Percentiles rank a stretch among this genome's conserved stretches.
phyloP scores from a whole-genome alignment of 2,113 vertebrate species.

The Alligator mississippiensis region DNA sequence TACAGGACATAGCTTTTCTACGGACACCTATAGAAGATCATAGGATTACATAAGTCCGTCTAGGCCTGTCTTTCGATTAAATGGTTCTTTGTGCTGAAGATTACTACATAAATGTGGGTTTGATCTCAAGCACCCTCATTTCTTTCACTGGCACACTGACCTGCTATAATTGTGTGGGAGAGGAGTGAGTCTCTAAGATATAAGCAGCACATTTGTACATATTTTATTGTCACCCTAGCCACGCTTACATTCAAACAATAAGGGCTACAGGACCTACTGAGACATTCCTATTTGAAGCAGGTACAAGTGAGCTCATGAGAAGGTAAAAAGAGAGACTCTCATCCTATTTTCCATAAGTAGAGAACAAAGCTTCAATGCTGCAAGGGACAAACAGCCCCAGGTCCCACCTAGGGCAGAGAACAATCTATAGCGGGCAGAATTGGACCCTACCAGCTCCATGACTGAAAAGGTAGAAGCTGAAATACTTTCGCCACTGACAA shows the following conservation, averaged over 20 bases:
- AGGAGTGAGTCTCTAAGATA: conserved; percentile 5
- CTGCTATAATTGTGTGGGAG: conserved; percentile 3
- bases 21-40: neutral
- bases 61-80: neutral
- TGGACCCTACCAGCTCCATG: conserved; percentile 8
- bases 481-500: neutral
- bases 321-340: neutral
- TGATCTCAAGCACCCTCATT: neutral
- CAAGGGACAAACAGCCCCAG: neutral
- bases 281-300: conserved; percentile 25
- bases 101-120: neutral
- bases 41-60: neutral
- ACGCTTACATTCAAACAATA: neutral
- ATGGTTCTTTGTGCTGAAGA: neutral
- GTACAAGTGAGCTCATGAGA: conserved; percentile 34
- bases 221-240: conserved; percentile 27
- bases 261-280: conserved; percentile 29
- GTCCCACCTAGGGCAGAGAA: neutral
- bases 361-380: conserved; percentile 5
- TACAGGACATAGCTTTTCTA: neutral
- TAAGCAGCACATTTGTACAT: conserved; percentile 8
- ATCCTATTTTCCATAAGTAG: no score
- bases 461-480: conserved; percentile 18
- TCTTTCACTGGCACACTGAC: conserved; percentile 27
- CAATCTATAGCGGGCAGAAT: conserved; percentile 2